phyloP scores from a whole-genome alignment of 1,140 invertebrate genomes.

The Macrostomum lignano region DNA sequence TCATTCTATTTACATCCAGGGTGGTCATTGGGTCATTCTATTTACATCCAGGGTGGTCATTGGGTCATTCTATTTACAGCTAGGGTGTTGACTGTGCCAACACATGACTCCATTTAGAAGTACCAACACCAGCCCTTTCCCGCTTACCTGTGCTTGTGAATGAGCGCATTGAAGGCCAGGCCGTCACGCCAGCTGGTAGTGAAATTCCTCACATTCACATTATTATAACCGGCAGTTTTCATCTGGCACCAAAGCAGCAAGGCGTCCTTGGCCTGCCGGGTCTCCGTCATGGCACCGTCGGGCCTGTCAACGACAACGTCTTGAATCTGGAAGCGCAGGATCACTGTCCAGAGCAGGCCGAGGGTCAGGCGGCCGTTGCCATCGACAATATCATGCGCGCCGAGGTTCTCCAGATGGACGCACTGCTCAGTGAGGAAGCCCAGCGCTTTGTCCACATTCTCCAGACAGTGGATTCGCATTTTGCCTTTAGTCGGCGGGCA shows the following conservation, averaged over 20 bases:
- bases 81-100: no score
- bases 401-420: conserved; percentile 96
- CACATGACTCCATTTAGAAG: no score
- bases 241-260: conserved; percentile 96
- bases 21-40: no score
- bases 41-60: no score
- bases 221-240: conserved; percentile 97
- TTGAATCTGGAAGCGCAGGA: conserved; percentile 91
- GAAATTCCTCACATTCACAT: conserved; percentile 94
- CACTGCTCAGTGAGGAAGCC: conserved; percentile 71
- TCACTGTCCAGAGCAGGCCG: conserved; percentile 98
- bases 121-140: no score
- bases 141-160: conserved; percentile 77
- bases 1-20: no score
- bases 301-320: conserved; percentile 77
- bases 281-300: conserved; percentile 69
- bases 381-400: conserved; percentile 97
- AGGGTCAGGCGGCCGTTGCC: conserved; percentile 78
- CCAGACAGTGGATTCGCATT: conserved; percentile 96
- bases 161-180: conserved; percentile 93
- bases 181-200: conserved; percentile 98
- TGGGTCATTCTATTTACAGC: no score
- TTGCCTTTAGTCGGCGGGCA: conserved; percentile 36
- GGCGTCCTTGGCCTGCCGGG: conserved; percentile 34
- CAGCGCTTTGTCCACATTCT: conserved; percentile 95